Conservation (phyloP, 2,888 invertebrate species). For the Linnaemya tessellans region DNA sequence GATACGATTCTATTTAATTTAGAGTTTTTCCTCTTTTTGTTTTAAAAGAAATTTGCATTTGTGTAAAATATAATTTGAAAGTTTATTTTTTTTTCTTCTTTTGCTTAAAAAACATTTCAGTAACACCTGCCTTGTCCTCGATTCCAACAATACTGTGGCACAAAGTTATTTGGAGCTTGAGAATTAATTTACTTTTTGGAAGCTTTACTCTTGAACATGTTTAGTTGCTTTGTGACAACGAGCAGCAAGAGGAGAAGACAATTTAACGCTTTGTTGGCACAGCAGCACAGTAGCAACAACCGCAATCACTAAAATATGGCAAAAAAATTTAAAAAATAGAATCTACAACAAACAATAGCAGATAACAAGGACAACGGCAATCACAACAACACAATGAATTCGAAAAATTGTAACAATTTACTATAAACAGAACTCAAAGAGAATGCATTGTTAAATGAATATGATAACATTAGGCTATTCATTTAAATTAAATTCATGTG, state of each 20-base stretch:
- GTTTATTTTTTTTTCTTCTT: constrained; percentile 11
- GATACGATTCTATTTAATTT: constrained; percentile 44
- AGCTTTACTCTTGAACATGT: constrained; percentile 57
- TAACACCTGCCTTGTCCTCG: constrained; percentile 65
- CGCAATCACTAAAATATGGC: constrained; percentile 58
- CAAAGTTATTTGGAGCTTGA: constrained; percentile 59
- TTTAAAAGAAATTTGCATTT: constrained; percentile 59
- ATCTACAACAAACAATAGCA: constrained; percentile 58
- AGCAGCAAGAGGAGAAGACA: constrained; percentile 57
- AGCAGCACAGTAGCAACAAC: constrained; percentile 54
- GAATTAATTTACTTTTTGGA: constrained; percentile 68
- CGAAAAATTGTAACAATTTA: constrained; percentile 41
- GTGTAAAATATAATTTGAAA: constrained; percentile 49
- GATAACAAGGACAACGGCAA: constrained; percentile 58
- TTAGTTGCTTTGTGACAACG: constrained; percentile 46
- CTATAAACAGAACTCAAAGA: neutral
- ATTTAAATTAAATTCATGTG: neutral
- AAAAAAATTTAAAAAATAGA: constrained; percentile 4
- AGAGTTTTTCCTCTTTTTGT: constrained; percentile 23
- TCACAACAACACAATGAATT: constrained; percentile 44
- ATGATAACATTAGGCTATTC: no score
- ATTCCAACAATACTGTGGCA: constrained; percentile 37
- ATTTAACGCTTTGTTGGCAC: constrained; percentile 74
- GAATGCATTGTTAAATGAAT: neutral
- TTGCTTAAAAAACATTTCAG: constrained; percentile 46